phyloP scores from a whole-genome alignment of 2,888 invertebrate genomes.

The Himalopsyche kuldschensis region DNA sequence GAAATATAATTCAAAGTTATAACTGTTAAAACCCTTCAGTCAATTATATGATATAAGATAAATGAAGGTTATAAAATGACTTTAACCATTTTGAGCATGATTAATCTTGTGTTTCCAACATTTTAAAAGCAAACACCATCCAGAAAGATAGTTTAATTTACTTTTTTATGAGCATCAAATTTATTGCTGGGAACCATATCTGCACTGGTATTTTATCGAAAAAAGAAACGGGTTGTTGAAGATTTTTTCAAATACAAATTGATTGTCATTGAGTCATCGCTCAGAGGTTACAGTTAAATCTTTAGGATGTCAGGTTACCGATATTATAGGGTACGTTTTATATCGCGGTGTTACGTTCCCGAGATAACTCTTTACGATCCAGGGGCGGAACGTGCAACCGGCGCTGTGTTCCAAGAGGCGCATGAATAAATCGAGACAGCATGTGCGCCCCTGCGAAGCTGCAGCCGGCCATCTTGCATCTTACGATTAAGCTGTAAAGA shows the following conservation, averaged over 20 bases:
- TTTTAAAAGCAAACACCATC: no score
- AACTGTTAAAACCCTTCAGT: no score
- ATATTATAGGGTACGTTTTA: constrained; percentile 9
- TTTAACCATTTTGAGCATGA: no score
- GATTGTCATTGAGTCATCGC: not conserved
- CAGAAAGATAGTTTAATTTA: no score
- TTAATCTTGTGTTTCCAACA: no score
- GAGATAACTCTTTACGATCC: constrained; percentile 11
- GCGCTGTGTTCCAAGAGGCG: not conserved
- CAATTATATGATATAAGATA: no score
- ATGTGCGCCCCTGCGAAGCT: not conserved
- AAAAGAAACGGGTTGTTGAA: no score
- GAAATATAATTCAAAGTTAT: no score
- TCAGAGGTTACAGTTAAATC: not conserved
- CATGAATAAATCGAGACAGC: not conserved
- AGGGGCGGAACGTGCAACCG: not conserved
- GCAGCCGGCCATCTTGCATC: not conserved
- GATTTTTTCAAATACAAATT: not conserved
- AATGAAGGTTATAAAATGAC: no score
- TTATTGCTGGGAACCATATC: no score
- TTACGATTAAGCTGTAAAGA: not conserved
- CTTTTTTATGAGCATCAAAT: no score
- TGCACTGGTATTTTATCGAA: no score
- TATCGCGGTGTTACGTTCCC: constrained; percentile 1
- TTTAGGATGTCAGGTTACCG: not conserved